Conservation (phyloP, 2,113 vertebrate genomes). For the Thalassarche chlororhynchos region DNA sequence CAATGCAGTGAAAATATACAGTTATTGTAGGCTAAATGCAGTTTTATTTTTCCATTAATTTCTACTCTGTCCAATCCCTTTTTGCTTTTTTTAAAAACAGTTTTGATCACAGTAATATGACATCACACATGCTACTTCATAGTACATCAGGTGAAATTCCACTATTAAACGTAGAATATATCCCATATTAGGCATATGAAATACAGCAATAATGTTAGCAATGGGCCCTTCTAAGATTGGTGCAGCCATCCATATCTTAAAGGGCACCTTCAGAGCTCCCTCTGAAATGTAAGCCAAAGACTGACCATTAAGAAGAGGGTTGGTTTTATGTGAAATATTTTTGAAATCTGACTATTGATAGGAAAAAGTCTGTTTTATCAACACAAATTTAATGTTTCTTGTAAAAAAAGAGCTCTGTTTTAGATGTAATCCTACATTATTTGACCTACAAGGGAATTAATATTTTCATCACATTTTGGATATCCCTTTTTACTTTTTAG, state of each 20-base stretch:
- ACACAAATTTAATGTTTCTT: background rate
- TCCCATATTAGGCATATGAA: background rate
- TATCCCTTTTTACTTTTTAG: background rate
- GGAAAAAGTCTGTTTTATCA: background rate
- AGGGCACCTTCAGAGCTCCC: accelerated
- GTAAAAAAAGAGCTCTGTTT: background rate
- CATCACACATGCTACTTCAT: background rate
- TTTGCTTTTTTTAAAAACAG: background rate
- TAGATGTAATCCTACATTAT: background rate
- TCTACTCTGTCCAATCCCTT: background rate
- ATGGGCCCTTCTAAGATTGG: background rate
- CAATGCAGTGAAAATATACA: background rate
- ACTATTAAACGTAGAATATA: background rate
- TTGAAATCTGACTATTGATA: background rate
- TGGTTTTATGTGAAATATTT: background rate
- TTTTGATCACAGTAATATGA: background rate
- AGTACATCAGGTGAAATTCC: background rate
- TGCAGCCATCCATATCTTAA: background rate
- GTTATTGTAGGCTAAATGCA: background rate
- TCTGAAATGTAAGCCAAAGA: background rate
- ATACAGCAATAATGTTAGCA: background rate
- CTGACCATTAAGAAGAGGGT: background rate
- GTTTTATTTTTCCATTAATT: background rate
- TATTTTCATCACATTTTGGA: background rate
- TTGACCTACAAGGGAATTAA: background rate